A percentile compares a stretch with the other conserved stretches of the same genome.
Conservation (phyloP, 2,113 vertebrate species). For the Lynx canadensis region DNA sequence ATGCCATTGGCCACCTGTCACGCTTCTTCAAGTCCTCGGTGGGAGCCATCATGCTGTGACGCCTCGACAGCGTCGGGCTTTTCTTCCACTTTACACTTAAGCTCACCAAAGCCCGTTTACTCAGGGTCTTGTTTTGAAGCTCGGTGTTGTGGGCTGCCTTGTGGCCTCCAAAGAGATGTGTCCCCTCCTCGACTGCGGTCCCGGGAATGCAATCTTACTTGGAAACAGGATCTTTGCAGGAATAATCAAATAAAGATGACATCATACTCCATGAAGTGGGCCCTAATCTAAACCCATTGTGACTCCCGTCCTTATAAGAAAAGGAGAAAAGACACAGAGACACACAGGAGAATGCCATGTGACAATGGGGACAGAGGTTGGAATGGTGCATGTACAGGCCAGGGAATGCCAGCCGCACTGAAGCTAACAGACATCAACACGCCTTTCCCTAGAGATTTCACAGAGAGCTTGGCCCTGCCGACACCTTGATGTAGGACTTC, state of each 20-base stretch:
- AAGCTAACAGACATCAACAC: rapidly evolving
- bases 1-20: no score
- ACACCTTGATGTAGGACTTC: neutral
- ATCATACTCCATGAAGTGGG: neutral
- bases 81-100: neutral
- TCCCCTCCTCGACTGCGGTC: neutral
- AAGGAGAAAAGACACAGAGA: neutral
- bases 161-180: no score
- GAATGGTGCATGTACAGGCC: rapidly evolving
- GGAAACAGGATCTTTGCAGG: neutral
- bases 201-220: neutral
- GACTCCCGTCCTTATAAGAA: neutral
- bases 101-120: neutral
- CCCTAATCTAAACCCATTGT: no score
- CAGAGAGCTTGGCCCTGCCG: no score
- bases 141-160: neutral
- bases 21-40: neutral
- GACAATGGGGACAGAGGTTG: neutral
- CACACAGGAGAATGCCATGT: rapidly evolving
- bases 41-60: neutral
- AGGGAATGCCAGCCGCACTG: rapidly evolving
- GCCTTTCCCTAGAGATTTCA: neutral
- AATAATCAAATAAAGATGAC: neutral
- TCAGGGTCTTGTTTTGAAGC: neutral
- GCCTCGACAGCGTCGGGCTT: rapidly evolving